Evolutionary conservation across 1,140 invertebrate genomes (phyloP).

Genomic region (Zophobas morio): DNA sequence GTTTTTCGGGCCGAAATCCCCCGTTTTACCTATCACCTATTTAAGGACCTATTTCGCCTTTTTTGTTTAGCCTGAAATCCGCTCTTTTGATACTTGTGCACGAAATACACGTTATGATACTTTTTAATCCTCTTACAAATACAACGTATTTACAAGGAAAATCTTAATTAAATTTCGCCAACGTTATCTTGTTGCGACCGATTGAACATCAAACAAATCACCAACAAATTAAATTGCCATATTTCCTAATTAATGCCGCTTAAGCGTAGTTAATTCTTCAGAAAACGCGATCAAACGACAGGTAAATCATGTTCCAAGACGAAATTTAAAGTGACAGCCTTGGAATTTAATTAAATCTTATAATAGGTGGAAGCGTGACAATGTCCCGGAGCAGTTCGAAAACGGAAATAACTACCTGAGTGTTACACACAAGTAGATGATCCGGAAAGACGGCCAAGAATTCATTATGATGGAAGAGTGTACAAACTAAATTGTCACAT

Average conservation of each 20-base stretch:
- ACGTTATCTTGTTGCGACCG: too few species aligned
- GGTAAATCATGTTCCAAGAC: slow-evolving; percentile 33
- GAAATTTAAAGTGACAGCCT: slow-evolving; percentile 25
- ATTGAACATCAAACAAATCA: background rate
- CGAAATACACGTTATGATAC: too few species aligned
- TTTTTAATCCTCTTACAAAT: too few species aligned
- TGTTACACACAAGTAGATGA: slow-evolving; percentile 2
- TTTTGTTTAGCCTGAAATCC: too few species aligned
- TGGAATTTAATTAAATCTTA: slow-evolving; percentile 42
- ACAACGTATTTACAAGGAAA: too few species aligned
- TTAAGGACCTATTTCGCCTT: too few species aligned
- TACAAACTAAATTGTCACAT: slow-evolving; percentile 36
- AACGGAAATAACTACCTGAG: slow-evolving; percentile 20
- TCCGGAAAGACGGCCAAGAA: slow-evolving; percentile 23
- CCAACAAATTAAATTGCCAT: slow-evolving; percentile 1
- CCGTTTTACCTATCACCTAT: too few species aligned
- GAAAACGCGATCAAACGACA: slow-evolving; percentile 12
- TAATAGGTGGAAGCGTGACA: slow-evolving; percentile 7
- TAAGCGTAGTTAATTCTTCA: slow-evolving; percentile 17
- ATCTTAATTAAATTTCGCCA: too few species aligned
- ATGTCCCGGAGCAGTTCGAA: slow-evolving; percentile 24
- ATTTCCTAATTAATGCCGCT: slow-evolving; percentile 18
- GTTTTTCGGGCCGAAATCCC: too few species aligned
- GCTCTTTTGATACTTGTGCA: too few species aligned
- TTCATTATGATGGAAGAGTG: slow-evolving; percentile 27